phyloP scores from a whole-genome alignment of 2,797 vertebrate species.

The Pyrocephalus nanus region DNA sequence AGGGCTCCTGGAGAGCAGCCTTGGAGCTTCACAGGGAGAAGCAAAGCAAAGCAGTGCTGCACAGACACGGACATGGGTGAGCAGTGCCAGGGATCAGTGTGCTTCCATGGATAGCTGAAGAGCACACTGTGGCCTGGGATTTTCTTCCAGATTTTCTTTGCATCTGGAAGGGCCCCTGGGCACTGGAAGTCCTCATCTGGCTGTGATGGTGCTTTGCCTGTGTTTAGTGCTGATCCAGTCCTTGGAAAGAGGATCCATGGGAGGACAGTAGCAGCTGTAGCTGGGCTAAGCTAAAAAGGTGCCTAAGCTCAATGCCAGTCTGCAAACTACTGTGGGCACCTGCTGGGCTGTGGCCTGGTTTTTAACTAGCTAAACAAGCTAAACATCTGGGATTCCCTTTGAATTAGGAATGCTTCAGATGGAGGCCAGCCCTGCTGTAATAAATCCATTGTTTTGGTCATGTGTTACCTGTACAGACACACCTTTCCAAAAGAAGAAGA shows the following conservation, averaged over 20 bases:
- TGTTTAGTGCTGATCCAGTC: background rate
- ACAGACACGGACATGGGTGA: accelerated
- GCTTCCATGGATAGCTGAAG: background rate
- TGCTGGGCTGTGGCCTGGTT: background rate
- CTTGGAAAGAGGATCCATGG: background rate
- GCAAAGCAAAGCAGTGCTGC: background rate
- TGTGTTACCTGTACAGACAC: background rate
- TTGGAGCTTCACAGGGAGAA: background rate
- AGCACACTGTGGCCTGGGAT: background rate
- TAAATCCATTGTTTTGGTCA: background rate
- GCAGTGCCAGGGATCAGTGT: background rate
- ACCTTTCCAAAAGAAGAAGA: background rate
- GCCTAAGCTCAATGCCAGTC: background rate
- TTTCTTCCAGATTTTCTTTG: background rate
- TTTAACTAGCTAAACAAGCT: background rate
- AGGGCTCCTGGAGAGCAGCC: background rate
- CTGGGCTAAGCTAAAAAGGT: background rate
- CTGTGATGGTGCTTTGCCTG: background rate
- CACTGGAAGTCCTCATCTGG: background rate
- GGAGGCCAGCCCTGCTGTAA: background rate
- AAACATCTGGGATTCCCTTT: background rate
- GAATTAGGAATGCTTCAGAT: background rate
- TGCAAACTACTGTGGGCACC: background rate
- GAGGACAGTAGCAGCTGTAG: background rate
- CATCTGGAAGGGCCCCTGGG: background rate